These are phyloP conservation scores for Taurulus bubalis DNA, from an alignment of 2,113 vertebrate species.

Conservation along the genomic window DNA sequence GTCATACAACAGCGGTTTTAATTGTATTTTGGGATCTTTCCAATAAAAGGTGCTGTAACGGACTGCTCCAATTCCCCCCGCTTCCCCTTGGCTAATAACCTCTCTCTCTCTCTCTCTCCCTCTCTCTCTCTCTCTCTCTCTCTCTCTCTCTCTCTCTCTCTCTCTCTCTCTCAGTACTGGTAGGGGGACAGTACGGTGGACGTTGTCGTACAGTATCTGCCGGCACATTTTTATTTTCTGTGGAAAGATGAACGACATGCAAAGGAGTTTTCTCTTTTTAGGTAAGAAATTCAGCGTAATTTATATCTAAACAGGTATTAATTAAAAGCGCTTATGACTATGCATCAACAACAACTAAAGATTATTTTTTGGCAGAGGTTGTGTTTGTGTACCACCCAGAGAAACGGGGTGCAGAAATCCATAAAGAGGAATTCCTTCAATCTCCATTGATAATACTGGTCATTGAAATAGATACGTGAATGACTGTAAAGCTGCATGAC, in stretches of 20 bases:
- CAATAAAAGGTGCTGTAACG: slow-evolving; percentile 2
- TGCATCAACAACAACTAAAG: background rate
- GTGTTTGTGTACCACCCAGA: slow-evolving; percentile 15
- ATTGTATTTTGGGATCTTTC: background rate
- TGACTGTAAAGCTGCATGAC: background rate
- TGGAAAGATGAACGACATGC: slow-evolving; percentile 67
- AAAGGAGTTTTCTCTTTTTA: slow-evolving; percentile 60
- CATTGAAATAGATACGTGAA: background rate
- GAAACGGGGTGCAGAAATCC: slow-evolving; percentile 19
- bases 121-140: slow-evolving; percentile 21
- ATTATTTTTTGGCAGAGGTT: slow-evolving; percentile 1
- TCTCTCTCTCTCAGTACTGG: slow-evolving; percentile 14
- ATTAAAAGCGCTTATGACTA: background rate
- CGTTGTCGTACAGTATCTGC: slow-evolving; percentile 24
- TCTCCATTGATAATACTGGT: slow-evolving; percentile 2
- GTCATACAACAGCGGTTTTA: background rate
- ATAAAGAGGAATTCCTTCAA: background rate
- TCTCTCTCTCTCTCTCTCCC: slow-evolving; percentile 19
- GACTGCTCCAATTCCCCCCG: slow-evolving; percentile 16
- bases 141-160: slow-evolving; percentile 9
- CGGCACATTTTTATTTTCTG: slow-evolving; percentile 48
- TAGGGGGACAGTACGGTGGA: slow-evolving; percentile 19
- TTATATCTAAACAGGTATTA: slow-evolving; percentile 4
- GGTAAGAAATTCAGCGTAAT: slow-evolving; percentile 53
- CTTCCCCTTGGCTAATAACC: slow-evolving; percentile 23